A percentile compares a stretch with the other conserved stretches of the same genome.
These are phyloP conservation scores for Plagiodera versicolora DNA, from an alignment of 2,888 invertebrate species.

Conservation along the genomic window DNA sequence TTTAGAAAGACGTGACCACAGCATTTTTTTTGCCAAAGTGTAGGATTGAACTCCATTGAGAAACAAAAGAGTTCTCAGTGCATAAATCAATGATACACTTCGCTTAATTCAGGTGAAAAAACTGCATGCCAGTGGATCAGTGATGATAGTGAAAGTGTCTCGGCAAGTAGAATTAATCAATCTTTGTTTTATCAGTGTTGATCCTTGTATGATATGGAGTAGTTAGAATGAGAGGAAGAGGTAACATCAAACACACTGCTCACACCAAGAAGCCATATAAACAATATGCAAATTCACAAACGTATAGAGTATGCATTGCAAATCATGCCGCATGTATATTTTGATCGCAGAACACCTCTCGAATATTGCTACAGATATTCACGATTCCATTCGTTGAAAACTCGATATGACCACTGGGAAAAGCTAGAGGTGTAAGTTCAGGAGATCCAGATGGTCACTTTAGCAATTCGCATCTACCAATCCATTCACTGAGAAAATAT, in stretches of 20 bases:
- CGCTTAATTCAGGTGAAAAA: background rate
- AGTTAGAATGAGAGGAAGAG: constrained; percentile 6
- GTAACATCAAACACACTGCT: constrained; percentile 26
- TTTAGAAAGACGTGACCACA: background rate
- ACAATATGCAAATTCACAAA: background rate
- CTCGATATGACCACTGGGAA: too few species aligned
- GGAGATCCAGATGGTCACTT: too few species aligned
- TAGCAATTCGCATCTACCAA: too few species aligned
- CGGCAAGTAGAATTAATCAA: background rate
- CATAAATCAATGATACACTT: background rate
- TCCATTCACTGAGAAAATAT: too few species aligned
- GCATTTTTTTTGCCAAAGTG: background rate
- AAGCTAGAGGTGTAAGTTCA: too few species aligned
- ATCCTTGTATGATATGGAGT: background rate
- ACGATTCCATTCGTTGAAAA: too few species aligned
- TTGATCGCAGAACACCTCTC: background rate
- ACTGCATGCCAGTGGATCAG: background rate
- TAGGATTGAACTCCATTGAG: background rate
- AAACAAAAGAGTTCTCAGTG: background rate
- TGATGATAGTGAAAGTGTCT: background rate
- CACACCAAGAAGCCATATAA: constrained; percentile 15
- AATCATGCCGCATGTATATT: constrained; percentile 4
- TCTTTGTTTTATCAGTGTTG: background rate
- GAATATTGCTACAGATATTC: background rate
- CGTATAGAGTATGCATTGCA: background rate